Conservation (phyloP, 2,113 vertebrate genomes). For the Eptatretus burgeri region DNA sequence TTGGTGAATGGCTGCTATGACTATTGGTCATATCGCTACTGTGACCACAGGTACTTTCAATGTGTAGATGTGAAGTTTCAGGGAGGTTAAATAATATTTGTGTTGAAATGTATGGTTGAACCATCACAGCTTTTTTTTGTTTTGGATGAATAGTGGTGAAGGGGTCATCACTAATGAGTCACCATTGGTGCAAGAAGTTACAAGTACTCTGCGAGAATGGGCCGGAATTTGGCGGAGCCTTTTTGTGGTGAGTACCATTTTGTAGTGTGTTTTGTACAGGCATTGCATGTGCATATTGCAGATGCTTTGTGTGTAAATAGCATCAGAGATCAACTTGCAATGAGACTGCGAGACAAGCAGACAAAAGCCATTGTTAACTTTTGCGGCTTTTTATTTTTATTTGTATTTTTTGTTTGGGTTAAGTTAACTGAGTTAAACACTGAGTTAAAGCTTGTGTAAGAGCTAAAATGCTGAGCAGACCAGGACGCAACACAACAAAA, state of each 20-base stretch:
- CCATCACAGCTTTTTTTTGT: neutral
- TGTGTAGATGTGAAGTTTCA: neutral
- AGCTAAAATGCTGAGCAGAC: no score
- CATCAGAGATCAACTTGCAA: no score
- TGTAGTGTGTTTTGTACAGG: no score
- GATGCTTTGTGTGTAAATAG: no score
- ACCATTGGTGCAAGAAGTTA: slow-evolving; percentile 19
- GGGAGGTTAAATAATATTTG: neutral
- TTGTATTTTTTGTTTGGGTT: no score
- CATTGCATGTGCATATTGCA: no score
- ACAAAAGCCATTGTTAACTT: no score
- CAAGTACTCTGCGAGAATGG: slow-evolving; percentile 18
- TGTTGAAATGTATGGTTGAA: neutral
- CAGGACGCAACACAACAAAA: no score
- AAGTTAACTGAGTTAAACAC: no score
- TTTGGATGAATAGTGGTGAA: neutral
- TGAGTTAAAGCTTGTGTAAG: no score
- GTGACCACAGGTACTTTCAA: neutral
- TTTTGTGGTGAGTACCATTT: slow-evolving; percentile 13
- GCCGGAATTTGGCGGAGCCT: slow-evolving; percentile 18
- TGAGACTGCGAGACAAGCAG: no score
- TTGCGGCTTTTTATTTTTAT: no score
- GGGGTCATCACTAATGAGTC: slow-evolving; percentile 10
- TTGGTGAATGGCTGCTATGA: neutral
- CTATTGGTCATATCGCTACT: neutral